Evolutionary conservation across 2,797 vertebrate species (phyloP).

Genomic region (Aselliscus stoliczkanus): DNA sequence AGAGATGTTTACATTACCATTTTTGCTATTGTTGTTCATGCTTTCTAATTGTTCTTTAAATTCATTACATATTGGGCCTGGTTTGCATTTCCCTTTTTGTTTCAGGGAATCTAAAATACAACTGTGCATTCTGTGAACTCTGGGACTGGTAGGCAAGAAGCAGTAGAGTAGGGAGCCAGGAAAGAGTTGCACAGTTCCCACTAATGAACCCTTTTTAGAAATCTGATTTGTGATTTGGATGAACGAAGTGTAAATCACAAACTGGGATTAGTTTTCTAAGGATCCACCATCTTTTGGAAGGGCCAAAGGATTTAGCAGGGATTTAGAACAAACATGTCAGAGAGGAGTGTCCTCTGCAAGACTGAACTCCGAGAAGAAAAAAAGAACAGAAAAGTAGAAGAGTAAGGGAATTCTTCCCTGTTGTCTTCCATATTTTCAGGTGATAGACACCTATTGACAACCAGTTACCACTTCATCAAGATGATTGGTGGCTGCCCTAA

Average conservation of each 20-base stretch:
- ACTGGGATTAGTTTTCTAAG: neutral
- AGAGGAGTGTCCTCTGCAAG: neutral
- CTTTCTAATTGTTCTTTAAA: neutral
- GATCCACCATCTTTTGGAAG: neutral
- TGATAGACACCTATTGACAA: neutral
- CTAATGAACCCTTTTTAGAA: neutral
- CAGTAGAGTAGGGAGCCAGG: neutral
- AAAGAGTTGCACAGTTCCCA: neutral
- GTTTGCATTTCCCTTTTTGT: neutral
- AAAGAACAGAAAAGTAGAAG: neutral
- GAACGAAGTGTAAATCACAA: neutral
- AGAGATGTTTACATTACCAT: neutral
- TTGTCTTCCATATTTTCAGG: neutral
- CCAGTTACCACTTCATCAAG: neutral
- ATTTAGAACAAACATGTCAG: neutral
- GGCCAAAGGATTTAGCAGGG: neutral
- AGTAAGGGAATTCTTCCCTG: neutral
- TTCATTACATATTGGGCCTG: neutral
- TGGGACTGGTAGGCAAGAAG: neutral
- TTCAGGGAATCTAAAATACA: neutral
- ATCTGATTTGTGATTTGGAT: neutral
- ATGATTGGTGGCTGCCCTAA: neutral
- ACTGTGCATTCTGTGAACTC: neutral
- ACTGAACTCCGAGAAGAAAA: neutral
- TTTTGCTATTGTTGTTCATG: neutral